phyloP scores from a whole-genome alignment of 2,113 vertebrate species.

The Eretmochelys imbricata region DNA sequence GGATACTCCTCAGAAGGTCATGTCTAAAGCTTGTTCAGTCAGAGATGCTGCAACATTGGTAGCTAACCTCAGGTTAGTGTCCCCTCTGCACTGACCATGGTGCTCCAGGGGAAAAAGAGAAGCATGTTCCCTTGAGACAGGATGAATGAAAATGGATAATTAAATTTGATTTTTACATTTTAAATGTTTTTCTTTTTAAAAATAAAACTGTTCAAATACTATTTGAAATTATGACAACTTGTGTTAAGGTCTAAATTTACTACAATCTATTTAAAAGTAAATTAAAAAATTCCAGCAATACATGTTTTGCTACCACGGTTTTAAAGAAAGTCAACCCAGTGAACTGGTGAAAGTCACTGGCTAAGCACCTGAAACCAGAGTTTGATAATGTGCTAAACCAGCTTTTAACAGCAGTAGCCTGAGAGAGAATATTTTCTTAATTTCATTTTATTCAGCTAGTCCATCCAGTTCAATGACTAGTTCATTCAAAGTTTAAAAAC shows the following conservation, averaged over 20 bases:
- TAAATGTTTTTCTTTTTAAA: neutral
- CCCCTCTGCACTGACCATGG: neutral
- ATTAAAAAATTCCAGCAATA: neutral
- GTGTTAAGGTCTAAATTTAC: neutral
- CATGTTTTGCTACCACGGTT: neutral
- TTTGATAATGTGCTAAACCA: neutral
- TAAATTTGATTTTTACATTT: neutral
- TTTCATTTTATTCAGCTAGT: neutral
- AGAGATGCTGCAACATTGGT: neutral
- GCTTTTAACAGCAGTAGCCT: neutral
- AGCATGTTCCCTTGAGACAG: neutral
- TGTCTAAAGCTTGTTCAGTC: neutral
- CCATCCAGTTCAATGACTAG: neutral
- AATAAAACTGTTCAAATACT: neutral
- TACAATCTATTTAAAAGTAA: neutral
- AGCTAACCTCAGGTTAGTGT: neutral
- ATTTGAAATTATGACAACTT: neutral
- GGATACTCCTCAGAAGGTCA: neutral
- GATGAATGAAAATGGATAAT: neutral
- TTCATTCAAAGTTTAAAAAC: neutral
- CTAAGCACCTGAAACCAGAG: neutral
- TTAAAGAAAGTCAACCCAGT: neutral
- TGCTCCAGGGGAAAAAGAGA: rapidly evolving
- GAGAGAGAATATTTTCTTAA: neutral
- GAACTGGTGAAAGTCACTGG: neutral